Conservation (phyloP, 2,113 vertebrate species). For the Budorcas taxicolor region DNA sequence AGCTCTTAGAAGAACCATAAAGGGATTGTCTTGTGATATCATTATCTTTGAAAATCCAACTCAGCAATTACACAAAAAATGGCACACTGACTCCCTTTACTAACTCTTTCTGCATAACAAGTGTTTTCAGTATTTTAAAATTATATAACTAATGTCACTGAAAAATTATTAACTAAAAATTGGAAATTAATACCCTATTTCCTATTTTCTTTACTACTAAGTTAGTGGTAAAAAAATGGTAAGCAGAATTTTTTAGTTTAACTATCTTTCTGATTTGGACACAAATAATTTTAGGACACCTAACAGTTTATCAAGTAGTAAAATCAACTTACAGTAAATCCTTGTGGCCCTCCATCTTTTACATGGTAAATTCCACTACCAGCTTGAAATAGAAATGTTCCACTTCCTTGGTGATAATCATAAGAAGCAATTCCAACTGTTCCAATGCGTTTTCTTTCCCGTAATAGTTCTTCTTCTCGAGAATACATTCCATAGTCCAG, state of each 20-base stretch:
- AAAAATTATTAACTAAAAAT: not conserved
- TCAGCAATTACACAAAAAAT: not conserved
- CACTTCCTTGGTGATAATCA: conserved; percentile 83
- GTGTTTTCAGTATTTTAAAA: conserved; percentile 6
- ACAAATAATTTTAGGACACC: not conserved
- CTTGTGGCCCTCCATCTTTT: conserved; percentile 83
- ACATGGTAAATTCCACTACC: conserved; percentile 80
- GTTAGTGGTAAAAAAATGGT: not conserved
- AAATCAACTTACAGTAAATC: conserved; percentile 83
- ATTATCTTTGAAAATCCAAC: not conserved
- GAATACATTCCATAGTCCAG: conserved; percentile 89
- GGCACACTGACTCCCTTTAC: not conserved
- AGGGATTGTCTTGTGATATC: not conserved
- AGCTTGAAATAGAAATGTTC: conserved; percentile 84
- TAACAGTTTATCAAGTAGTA: conserved; percentile 5
- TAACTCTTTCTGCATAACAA: not conserved
- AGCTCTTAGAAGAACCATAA: conserved; percentile 6
- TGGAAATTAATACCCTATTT: not conserved
- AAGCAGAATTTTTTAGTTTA: not conserved
- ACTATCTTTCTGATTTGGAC: not conserved
- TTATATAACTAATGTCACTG: not conserved
- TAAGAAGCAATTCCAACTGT: conserved; percentile 85
- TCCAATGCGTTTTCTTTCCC: conserved; percentile 86
- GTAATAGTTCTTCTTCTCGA: conserved; percentile 84
- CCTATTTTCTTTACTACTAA: conserved; percentile 26